Conservation (phyloP, 2,888 invertebrate genomes). For the Pemphredon lugubris region DNA sequence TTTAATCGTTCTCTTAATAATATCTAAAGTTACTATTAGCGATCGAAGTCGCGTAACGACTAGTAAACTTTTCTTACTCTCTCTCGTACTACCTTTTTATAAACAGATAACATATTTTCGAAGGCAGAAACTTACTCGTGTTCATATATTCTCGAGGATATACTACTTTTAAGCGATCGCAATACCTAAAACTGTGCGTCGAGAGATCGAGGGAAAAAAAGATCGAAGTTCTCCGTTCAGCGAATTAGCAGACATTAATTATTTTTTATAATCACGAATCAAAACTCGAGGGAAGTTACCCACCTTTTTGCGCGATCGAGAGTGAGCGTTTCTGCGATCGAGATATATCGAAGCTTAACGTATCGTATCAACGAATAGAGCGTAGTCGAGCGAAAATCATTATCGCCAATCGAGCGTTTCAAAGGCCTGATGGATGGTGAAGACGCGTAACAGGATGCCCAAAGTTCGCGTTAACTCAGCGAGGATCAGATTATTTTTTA, state of each 20-base stretch:
- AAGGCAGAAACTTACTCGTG: constrained; percentile 14
- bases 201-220: background rate
- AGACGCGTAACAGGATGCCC: constrained; percentile 25
- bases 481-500: constrained; percentile 65
- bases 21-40: constrained; percentile 16
- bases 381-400: no score
- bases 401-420: no score
- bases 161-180: constrained; percentile 36
- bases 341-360: no score
- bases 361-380: no score
- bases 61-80: constrained; percentile 27
- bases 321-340: no score
- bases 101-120: constrained; percentile 38
- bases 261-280: constrained; percentile 63
- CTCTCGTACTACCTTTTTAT: constrained; percentile 20
- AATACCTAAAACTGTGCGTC: constrained; percentile 1
- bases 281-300: no score
- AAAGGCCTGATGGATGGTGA: constrained; percentile 39
- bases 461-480: constrained; percentile 37
- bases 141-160: constrained; percentile 6
- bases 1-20: constrained; percentile 36
- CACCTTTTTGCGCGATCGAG: no score
- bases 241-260: constrained; percentile 42
- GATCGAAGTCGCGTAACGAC: constrained; percentile 2
- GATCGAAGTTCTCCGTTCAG: constrained; percentile 31